Base-by-base conservation (phyloP, 2,113 vertebrate genomes). In the Channa maculata region DNA sequence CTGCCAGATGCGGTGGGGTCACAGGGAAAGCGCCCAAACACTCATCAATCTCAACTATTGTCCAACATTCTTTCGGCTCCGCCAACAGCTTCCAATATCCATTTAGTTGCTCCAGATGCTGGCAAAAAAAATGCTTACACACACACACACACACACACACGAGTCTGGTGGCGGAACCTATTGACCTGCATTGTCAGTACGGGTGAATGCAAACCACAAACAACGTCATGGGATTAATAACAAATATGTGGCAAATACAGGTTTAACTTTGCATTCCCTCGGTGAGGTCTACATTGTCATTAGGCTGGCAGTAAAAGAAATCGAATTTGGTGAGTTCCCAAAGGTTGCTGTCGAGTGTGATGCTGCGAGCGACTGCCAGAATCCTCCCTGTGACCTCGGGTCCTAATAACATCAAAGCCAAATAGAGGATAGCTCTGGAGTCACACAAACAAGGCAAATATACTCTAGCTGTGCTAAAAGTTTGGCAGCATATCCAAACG, bases 11-110 rank as follows among this genome's bases (percentile, higher is more conserved):
- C 83, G 46, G 83, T 14, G 84, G 88, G 94, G 94, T 93, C 91
- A 86, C 80, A 41, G 86, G 85, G 84, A 93, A 91, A 93, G 91
- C 85, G 65, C 87, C 91, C 91, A 93, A 93, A 93, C 88, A 89
- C 89, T 92, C 94, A 94, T 94, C 94, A 94, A 93, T 94, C 93
- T 94, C 91, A 75, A 91, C 83, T 85, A 84, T 77, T 88, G 92
- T 90, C 92, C 92, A 91, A 87, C 84, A 83, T 84, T 85, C 75
- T 82, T 86, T 86, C 76, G 41, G 85, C 65, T 88, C 65, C 80
- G 50, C 64, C 77, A 80, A 78, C 80, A 85, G 87, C 77, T 77
- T 88, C 92, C 90, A 90, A 92, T 91, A 92, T 91, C 92, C 90
- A 92, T 92, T 94, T 93, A 94, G 92, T 80, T n/a, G 65, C 85